Conservation (phyloP, 2,797 vertebrate genomes). For the Buphagus erythrorhynchus region DNA sequence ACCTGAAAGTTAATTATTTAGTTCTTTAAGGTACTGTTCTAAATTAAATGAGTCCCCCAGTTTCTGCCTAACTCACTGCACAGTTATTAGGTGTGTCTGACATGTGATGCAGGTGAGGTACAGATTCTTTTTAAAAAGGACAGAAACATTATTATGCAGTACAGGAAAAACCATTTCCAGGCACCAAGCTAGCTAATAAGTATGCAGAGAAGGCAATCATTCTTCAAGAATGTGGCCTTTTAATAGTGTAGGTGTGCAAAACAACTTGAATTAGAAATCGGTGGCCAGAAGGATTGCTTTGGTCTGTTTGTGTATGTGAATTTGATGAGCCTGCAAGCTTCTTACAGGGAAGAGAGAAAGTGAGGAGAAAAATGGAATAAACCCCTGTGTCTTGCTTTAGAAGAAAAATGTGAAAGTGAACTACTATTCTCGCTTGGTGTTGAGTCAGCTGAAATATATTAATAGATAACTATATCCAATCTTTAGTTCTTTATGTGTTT, state of each 20-base stretch:
- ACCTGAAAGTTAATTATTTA: background rate
- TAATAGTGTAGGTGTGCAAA: constrained; percentile 11
- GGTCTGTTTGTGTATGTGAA: constrained; percentile 39
- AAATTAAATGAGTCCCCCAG: background rate
- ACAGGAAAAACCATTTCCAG: background rate
- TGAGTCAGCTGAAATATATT: background rate
- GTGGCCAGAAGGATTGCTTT: background rate
- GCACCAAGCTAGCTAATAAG: constrained; percentile 8
- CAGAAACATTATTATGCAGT: background rate
- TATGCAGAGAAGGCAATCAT: constrained; percentile 21
- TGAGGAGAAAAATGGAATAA: background rate
- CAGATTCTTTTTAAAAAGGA: background rate
- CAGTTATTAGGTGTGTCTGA: background rate
- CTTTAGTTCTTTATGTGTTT: background rate
- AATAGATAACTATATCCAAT: background rate
- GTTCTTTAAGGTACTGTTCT: background rate
- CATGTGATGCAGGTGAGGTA: background rate
- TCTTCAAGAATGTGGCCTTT: background rate
- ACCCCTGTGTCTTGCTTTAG: background rate
- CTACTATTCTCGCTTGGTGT: background rate
- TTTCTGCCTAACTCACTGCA: background rate
- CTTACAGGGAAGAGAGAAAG: background rate
- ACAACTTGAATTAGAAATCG: constrained; percentile 53
- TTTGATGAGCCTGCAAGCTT: constrained; percentile 35
- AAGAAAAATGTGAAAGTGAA: background rate